Base-by-base conservation (phyloP, 2,888 invertebrate genomes). In the Bellardia pandia region DNA sequence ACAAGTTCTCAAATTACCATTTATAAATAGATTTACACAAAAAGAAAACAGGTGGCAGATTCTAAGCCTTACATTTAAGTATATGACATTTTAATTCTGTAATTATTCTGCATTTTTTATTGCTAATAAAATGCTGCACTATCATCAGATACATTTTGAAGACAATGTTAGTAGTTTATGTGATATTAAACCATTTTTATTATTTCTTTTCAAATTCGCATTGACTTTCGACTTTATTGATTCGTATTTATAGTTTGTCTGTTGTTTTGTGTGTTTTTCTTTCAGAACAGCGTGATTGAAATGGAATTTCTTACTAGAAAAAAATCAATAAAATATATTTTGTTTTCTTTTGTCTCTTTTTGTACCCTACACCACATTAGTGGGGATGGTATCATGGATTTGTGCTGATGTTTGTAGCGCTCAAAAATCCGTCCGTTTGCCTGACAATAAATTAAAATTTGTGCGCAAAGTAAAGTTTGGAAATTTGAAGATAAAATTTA, bases 271-370 rank as follows among this genome's bases (percentile, higher is more conserved):
- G 16, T 53, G 13, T 37, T 23, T 23, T 40, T 23, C 16, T 40
- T 6, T 56, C 3, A 45, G 16, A 58, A 64, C 9, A 40, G 53
- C 9, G 60, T 75, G 62, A 75, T 48, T 51, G 37, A 74, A 74
- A 45, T n/a, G 33, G n/a, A 60, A 75, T 62, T 62, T 62, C 11
- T 33, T 2, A 64, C 45, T 51, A 37, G 51, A 62, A 23, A 6
- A 45, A 75, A 62, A 75, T 75, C 75, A 75, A 51, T 62, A 51
- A 64, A 37, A 45, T n/a, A n/a, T n/a, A n/a, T n/a, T n/a, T n/a
- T n/a, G n/a, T n/a, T n/a, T n/a, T n/a, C n/a, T n/a, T n/a, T n/a
- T n/a, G n/a, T n/a, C n/a, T n/a, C n/a, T n/a, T n/a, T n/a, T n/a
- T n/a, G n/a, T n/a, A n/a, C n/a, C n/a, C n/a, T n/a, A n/a, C n/a